Base-by-base conservation (phyloP, 2,797 vertebrate genomes). In the Coregonus suidteri region DNA sequence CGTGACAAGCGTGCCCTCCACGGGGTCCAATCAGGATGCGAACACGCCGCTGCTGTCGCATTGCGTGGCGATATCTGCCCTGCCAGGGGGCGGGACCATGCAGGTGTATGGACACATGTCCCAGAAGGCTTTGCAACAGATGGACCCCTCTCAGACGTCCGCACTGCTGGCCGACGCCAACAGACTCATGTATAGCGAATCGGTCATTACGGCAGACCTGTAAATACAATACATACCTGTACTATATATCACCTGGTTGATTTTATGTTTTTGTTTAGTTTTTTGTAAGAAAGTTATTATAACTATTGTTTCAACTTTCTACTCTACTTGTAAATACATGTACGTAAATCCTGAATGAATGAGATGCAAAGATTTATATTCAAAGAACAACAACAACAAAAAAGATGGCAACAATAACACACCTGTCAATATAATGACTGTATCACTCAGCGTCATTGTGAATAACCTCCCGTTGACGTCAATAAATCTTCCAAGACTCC, bases 1-100 rank as follows among this genome's bases (percentile, higher is more conserved):
- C 0, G 96, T 99, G 86, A 96, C 96, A 74, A 99, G 98, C 51
- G 87, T 97, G 85, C 97, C 97, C 0, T 99, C 98, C 77, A 96
- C 98, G 0, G 98, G 98, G 81, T 99, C 98, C 89, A 97, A 97
- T 92, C 97, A 99, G 69, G 98, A 99, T 13, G 98, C 98, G 70
- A 99, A 98, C 88, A 98, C 97, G 0, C 98, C 98, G 11, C 90
- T 99, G 90, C 95, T 99, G 0, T 97, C 98, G 64, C 97, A 99
- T 87, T 95, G 94, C 87, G 91, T 98, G 70, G 96, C 90, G 78
- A 95, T 96, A 77, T 92, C 95, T 0, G 80, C 88, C 75, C 90
- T 98, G 88, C 96, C 96, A 0, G 88, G 92, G 4, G 95, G 95
- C 0, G 94, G 94, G 53, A 90, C 90, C 0, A 83, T 93, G 77